phyloP scores from a whole-genome alignment of 1,140 invertebrate genomes.

The Pseudomyrmex concolor region DNA sequence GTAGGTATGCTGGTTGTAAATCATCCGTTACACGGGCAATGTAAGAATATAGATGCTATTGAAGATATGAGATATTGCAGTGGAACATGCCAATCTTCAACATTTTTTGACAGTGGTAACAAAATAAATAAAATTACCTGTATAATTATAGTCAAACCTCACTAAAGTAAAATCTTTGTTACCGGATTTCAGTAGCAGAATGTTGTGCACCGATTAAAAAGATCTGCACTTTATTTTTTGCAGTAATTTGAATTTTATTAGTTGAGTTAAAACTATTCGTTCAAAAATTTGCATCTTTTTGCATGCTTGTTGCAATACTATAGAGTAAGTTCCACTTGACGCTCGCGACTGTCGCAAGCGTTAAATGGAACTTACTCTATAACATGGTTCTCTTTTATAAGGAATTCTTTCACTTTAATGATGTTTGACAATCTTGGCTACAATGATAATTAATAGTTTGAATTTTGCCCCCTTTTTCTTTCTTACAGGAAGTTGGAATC shows the following conservation, averaged over 20 bases:
- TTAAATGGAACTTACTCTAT: no score
- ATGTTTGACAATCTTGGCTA: neutral
- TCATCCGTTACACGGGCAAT: constrained; percentile 85
- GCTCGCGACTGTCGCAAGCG: no score
- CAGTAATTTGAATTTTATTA: constrained; percentile 8
- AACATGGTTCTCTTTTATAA: no score
- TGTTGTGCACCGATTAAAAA: no score
- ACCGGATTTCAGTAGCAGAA: no score
- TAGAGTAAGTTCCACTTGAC: no score
- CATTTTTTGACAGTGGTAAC: constrained; percentile 87
- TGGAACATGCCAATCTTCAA: constrained; percentile 88
- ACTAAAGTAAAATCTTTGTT: no score
- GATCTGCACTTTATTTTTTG: no score
- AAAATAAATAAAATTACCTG: constrained; percentile 13
- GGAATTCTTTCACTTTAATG: no score
- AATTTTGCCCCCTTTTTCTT: constrained; percentile 52
- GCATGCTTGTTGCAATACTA: no score
- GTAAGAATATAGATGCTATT: constrained; percentile 87
- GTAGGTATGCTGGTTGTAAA: constrained; percentile 85
- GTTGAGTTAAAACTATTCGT: neutral
- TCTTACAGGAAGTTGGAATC: constrained; percentile 84
- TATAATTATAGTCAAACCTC: neutral
- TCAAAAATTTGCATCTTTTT: no score
- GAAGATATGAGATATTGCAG: constrained; percentile 88
- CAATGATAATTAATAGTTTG: neutral